Base-by-base conservation (phyloP, 2,113 vertebrate species). In the Colossoma macropomum region DNA sequence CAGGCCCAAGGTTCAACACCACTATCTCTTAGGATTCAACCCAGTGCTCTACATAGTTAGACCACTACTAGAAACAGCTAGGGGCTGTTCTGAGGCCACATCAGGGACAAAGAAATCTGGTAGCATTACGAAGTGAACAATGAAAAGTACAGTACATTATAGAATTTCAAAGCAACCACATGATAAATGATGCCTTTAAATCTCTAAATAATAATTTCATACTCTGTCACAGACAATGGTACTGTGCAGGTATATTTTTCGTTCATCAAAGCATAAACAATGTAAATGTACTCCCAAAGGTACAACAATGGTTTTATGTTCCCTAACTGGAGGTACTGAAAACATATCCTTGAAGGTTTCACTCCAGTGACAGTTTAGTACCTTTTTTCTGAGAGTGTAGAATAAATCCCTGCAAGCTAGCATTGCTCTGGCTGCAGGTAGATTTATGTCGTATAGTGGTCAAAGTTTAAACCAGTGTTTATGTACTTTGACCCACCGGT, bases 391-490 rank as follows among this genome's bases (percentile, higher is more conserved):
- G 34, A 38, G 7, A 38, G 34, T 1, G n/a, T 9, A 27, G 23
- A 63, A 1, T 27, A 63, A 65, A 30, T 65, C 27, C 28, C 28
- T n/a, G n/a, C 3, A 32, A 69, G 30, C 32, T 38, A 38, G 66
- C 3, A 2, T 69, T 69, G 30, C 16, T 0, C 32, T 34, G 32
- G 30, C 30, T 1, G 21, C 19, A 38, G 41, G 17, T 19, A 65
- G 1, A 69, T 23, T 38, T n/a, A 21, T 56, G 72, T 60, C 63
- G 19, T 73, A 9, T 23, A 54, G 12, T 70, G 15, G 69, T 72
- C 38, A 63, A 63, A 81, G 68, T 60, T 65, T 81, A 81, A 81
- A 81, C 79, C 59, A 19, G n/a, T 56, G 30, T 54, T 25, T 28
- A 13, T 74, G 70, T 74, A 81, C 79, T 74, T 81, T 52, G 41